A percentile compares a stretch with the other conserved stretches of the same genome.
Evolutionary conservation across 2,888 invertebrate genomes (phyloP).

Genomic region (Abrostola triplasia): DNA sequence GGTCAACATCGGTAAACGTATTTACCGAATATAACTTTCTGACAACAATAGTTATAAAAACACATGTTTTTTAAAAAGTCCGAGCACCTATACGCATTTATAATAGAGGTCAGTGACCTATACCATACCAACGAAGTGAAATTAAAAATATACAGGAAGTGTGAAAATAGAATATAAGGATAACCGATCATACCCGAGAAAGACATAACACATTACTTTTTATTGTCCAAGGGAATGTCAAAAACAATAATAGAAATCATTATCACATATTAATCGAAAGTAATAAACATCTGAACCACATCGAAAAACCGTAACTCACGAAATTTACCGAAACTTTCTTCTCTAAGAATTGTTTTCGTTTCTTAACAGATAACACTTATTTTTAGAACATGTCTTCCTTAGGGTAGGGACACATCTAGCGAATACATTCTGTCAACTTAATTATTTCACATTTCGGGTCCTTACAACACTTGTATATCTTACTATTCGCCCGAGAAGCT

Average conservation of each 20-base stretch:
- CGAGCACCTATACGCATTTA: no score
- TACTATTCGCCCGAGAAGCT: not conserved
- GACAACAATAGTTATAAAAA: not conserved
- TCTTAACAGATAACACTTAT: not conserved
- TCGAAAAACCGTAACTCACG: slow-evolving; percentile 18
- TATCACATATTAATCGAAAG: slow-evolving; percentile 55
- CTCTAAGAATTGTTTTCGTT: slow-evolving; percentile 17
- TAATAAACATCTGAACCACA: slow-evolving; percentile 8
- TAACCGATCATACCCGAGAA: slow-evolving; percentile 62
- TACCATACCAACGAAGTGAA: not conserved
- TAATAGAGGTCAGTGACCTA: no score
- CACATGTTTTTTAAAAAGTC: not conserved
- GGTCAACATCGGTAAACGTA: not conserved
- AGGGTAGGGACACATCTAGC: slow-evolving; percentile 8
- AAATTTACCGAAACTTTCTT: slow-evolving; percentile 9
- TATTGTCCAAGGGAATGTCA: slow-evolving; percentile 75
- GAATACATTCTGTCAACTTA: slow-evolving; percentile 8
- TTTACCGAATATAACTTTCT: not conserved
- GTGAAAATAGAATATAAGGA: slow-evolving; percentile 22
- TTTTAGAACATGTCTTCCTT: slow-evolving; percentile 17
- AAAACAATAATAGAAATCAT: slow-evolving; percentile 46
- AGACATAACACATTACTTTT: slow-evolving; percentile 69
- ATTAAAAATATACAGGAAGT: not conserved
- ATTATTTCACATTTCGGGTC: not conserved
- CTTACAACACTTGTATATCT: slow-evolving; percentile 1